These are phyloP conservation scores for Butastur rufipennis DNA, from an alignment of 2,113 vertebrate species.

Conservation along the genomic window DNA sequence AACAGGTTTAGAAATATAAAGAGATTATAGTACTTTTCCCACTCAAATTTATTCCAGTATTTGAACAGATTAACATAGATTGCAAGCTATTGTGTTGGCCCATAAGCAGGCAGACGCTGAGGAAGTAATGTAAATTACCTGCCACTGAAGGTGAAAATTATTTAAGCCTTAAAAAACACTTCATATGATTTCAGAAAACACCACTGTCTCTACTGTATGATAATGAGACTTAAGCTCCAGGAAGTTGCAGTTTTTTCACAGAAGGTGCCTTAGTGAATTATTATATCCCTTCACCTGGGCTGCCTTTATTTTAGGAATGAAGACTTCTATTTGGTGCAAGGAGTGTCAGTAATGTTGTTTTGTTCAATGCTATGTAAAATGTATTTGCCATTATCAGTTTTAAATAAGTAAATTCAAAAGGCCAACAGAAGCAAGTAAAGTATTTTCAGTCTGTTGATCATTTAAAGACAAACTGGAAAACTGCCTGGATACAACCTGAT, in stretches of 20 bases:
- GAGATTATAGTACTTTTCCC: neutral
- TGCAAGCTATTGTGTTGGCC: neutral
- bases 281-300: neutral
- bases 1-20: neutral
- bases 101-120: neutral
- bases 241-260: neutral
- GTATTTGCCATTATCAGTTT: neutral
- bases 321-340: neutral
- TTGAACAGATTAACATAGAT: neutral
- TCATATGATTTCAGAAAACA: neutral
- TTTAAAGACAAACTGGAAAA: conserved; percentile 29
- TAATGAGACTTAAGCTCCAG: neutral
- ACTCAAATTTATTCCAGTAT: neutral
- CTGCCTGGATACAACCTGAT: neutral
- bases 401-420: neutral
- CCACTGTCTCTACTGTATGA: neutral
- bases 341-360: neutral
- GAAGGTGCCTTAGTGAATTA: neutral
- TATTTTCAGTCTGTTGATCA: neutral
- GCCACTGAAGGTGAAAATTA: neutral
- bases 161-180: neutral
- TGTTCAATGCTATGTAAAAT: neutral
- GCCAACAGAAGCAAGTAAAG: neutral
- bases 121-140: neutral
- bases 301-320: neutral